These are phyloP conservation scores for Tridacna crocea DNA, from an alignment of 2,888 invertebrate genomes.

Conservation along the genomic window DNA sequence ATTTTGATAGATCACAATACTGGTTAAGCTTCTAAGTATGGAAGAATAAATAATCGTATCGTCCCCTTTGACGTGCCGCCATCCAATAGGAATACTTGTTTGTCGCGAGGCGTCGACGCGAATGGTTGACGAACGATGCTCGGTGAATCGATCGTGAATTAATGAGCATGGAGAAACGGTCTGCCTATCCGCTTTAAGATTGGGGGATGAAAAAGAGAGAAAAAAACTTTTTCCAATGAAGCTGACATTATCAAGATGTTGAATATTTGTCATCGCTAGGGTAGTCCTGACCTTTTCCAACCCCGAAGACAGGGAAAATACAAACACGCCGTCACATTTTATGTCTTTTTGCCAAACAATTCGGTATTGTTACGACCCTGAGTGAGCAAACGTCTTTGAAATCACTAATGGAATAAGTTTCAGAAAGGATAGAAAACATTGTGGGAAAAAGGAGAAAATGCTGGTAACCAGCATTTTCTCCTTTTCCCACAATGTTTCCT, in stretches of 20 bases:
- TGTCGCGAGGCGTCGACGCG: constrained; percentile 18
- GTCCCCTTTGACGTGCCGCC: constrained; percentile 51
- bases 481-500: background rate
- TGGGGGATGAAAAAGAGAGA: too few relatives aligned
- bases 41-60: constrained; percentile 60
- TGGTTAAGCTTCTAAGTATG: constrained; percentile 60
- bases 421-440: background rate
- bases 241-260: background rate
- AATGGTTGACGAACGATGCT: constrained; percentile 37
- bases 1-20: constrained; percentile 68
- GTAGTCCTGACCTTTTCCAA: too few relatives aligned
- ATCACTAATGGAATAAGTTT: too few relatives aligned
- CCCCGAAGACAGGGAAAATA: too few relatives aligned
- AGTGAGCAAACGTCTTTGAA: too few relatives aligned
- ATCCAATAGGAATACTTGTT: constrained; percentile 46
- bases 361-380: background rate
- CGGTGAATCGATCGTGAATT: constrained; percentile 48
- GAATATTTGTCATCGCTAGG: constrained; percentile 6
- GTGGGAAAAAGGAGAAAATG: constrained; percentile 9
- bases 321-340: too few relatives aligned
- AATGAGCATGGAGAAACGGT: constrained; percentile 41
- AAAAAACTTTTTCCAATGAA: constrained; percentile 32
- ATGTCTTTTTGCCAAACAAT: background rate
- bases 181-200: constrained; percentile 9
- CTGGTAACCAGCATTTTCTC: background rate